Evolutionary conservation across 1,140 invertebrate genomes (phyloP), one percentile per base, ranked within the genome.

Genomic region (Leptinotarsa undecemlineata): DNA sequence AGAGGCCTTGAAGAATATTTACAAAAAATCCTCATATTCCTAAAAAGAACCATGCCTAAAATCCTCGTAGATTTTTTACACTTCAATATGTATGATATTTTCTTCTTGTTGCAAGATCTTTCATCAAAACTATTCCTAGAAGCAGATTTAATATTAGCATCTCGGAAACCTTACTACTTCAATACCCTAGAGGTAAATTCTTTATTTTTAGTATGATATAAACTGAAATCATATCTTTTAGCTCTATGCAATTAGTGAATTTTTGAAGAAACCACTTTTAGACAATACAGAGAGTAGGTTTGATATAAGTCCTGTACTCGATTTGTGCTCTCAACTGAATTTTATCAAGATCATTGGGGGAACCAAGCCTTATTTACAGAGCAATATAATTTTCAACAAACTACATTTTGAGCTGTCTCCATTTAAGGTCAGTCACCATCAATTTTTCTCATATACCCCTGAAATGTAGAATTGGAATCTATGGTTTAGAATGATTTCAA

Each of bases 261-360:
- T 96, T 79, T 88, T 97, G 13, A 94, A 94, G 84, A 89, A 95
- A 77, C 93, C 95, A 20, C 87, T 90, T 3, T 86, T 90, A 68
- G 90, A 93, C 86, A 80, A 83, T 48, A 80, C 78, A 13, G 89
- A 90, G 78, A 90, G 89, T 84, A 87, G 88, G 81, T 92, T 91
- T 81, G 94, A 98, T 85, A 93, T 98, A 75, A 95, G 94, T 79
- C 94, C 97, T 83, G 91, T 98, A 6, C 83, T 98, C 71, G 96
- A 98, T 83, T 95, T 96, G 82, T 94, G 94, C 83, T 93, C 92
- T 1, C 91, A 93, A 79, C 82, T 96, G 11, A 88, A 87, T 20
- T 87, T 85, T 15, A 83, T 96, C 2, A 87, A 89, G 67, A 90
- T 97, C 13, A 87, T 91, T 82, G 93, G 94, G 1, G 92, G 88